Conservation (phyloP, 2,113 vertebrate species). For the Amia ocellicauda region DNA sequence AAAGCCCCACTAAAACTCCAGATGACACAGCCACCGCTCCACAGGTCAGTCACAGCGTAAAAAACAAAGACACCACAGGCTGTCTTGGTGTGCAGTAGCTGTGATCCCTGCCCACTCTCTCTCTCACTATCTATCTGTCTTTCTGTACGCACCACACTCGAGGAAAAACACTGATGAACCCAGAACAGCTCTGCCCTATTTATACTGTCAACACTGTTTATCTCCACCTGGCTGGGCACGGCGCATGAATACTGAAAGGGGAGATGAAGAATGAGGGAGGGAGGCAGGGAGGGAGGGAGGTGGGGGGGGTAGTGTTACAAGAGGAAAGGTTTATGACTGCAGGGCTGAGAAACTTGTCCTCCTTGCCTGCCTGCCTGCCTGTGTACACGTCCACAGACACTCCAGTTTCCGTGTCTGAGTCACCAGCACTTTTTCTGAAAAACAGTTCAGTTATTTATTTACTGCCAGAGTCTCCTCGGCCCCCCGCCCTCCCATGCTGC, state of each 20-base stretch:
- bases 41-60: too few relatives aligned
- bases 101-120: too few relatives aligned
- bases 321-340: too few relatives aligned
- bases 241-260: constrained; percentile 38
- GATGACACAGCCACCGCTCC: too few relatives aligned
- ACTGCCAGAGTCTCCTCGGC: not conserved
- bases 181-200: not conserved
- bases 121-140: too few relatives aligned
- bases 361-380: not conserved
- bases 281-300: constrained; percentile 25
- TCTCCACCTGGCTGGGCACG: constrained; percentile 65
- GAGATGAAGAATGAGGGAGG: constrained; percentile 15
- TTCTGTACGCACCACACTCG: too few relatives aligned
- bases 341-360: not conserved
- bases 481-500: not conserved
- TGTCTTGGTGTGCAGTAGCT: too few relatives aligned
- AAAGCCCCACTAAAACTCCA: too few relatives aligned
- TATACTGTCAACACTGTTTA: constrained; percentile 33
- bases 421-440: not conserved
- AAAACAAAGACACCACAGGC: too few relatives aligned
- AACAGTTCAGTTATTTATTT: not conserved
- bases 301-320: too few relatives aligned
- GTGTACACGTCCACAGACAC: not conserved
- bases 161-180: not conserved
- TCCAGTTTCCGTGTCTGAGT: not conserved